Conservation (phyloP, 2,113 vertebrate species). For the Zeus faber region DNA sequence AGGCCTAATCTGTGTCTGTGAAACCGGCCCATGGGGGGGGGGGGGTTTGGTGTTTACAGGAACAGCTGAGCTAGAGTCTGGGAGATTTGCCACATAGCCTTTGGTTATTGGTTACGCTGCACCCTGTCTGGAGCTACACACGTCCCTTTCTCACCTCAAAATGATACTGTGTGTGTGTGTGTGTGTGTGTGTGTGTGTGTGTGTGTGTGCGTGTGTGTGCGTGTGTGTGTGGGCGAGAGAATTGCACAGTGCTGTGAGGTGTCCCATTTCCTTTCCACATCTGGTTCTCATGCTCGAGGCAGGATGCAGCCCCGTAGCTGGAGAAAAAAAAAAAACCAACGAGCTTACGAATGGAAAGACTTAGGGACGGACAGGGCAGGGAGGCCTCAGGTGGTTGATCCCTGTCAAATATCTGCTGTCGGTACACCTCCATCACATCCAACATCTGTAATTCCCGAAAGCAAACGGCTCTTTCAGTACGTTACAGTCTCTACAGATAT, state of each 20-base stretch:
- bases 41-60: no score
- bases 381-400: conserved; percentile 19
- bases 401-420: conserved; percentile 28
- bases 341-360: conserved; percentile 36
- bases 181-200: no score
- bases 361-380: conserved; percentile 2
- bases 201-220: no score
- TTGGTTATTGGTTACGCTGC: no score
- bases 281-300: conserved; percentile 66
- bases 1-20: no score
- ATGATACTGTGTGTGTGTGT: no score
- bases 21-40: no score
- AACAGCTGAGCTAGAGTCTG: no score
- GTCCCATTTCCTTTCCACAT: conserved; percentile 60
- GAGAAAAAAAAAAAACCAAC: conserved; percentile 46
- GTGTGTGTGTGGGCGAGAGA: conserved; percentile 1
- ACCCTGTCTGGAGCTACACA: no score
- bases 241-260: conserved; percentile 41
- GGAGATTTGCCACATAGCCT: no score
- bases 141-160: no score
- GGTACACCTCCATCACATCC: conserved; percentile 36
- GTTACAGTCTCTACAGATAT: background rate
- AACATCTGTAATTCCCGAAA: conserved; percentile 8
- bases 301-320: conserved; percentile 57
- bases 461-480: background rate